Base-by-base conservation (phyloP, 2,113 vertebrate species). In the Dryoscopus gambensis region DNA sequence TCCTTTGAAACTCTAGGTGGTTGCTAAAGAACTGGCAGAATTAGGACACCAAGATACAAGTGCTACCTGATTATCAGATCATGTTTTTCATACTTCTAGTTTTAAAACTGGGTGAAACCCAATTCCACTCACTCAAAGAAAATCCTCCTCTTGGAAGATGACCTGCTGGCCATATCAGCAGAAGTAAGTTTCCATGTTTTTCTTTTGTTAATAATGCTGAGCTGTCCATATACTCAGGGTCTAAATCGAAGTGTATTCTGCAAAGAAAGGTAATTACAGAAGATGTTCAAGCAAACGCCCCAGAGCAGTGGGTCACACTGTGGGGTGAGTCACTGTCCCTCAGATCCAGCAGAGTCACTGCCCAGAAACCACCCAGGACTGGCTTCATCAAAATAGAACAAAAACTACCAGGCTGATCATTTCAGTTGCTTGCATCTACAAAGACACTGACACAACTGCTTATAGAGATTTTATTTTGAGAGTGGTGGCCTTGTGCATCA, bases 11-110 rank as follows among this genome's bases (percentile, higher is more conserved):
- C 76, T 88, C 76, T 5, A 27, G 18, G 18, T 23, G 33, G 7
- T 65, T 92, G 73, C 83, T 90, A 60, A 78, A 93, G 87, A 93
- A 67, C 55, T 86, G 92, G 88, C 90, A 95, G 93, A 95, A 93
- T 80, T 33, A 91, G 94, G 92, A 90, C 95, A 88, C 68, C 73
- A 59, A 68, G 39, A 88, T 11, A 56, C 68, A 50, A 90, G 44
- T 14, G 37, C 79, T 71, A 76, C 24, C 37, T 44, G 28, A 68
- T 92, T 86, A 63, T 88, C 88, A 81, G 68, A 70, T 53, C 0
- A 0, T 82, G 37, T 8, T 78, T 86, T 89, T 89, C 63, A 60
- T 82, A 76, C 31, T 57, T 47, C 9, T 35, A 20, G 44, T 60
- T 91, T 75, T 71, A 75, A 93, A 90, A 74, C 31, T 37, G 74